Conservation (phyloP, 1,140 invertebrate genomes). For the Euura saliciscinereae region DNA sequence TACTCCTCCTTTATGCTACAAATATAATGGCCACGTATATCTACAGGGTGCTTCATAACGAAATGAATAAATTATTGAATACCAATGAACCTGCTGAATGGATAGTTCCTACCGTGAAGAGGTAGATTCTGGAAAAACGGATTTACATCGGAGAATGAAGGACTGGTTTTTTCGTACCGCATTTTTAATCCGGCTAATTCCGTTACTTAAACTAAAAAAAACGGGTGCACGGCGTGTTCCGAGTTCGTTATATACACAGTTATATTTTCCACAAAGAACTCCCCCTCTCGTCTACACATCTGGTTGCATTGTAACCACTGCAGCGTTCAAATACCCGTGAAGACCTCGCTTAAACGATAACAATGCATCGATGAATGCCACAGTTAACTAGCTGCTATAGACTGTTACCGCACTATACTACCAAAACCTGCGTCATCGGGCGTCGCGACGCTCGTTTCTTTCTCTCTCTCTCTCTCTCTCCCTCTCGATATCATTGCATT, state of each 20-base stretch:
- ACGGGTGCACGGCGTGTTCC: no score
- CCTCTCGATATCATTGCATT: not conserved
- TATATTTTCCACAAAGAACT: not conserved
- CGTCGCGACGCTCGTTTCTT: not conserved
- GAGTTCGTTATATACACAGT: not conserved
- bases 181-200: no score
- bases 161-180: no score
- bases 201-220: no score
- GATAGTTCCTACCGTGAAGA: no score
- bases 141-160: no score
- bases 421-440: not conserved
- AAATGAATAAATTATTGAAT: no score
- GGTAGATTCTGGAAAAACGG: no score
- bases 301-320: not conserved
- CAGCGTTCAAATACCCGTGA: slow-evolving; percentile 2
- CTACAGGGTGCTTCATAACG: no score
- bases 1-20: no score
- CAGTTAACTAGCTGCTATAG: slow-evolving; percentile 2
- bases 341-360: slow-evolving; percentile 7
- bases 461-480: not conserved
- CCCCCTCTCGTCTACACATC: not conserved
- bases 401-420: not conserved
- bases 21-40: no score
- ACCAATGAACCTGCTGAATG: no score
- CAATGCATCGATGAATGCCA: slow-evolving; percentile 4